phyloP scores from a whole-genome alignment of 2,113 vertebrate species.

The Onychostruthus taczanowskii region DNA sequence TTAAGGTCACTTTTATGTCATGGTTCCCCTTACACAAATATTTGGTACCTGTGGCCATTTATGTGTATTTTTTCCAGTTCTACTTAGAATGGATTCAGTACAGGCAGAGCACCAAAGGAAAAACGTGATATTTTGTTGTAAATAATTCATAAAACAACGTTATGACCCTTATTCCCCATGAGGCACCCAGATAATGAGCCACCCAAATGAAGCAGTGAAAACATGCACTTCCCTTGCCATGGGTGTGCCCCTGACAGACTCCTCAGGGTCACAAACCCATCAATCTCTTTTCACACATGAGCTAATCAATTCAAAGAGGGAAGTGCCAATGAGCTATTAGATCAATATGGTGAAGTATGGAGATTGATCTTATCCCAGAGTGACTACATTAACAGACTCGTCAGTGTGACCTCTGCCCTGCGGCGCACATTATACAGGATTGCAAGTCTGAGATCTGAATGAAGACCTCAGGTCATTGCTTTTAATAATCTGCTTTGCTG shows the following conservation, averaged over 20 bases:
- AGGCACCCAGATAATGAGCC: not conserved
- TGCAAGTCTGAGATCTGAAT: slow-evolving; percentile 66
- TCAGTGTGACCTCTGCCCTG: slow-evolving; percentile 84
- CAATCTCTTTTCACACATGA: slow-evolving; percentile 71
- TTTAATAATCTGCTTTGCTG: slow-evolving; percentile 67
- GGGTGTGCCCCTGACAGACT: slow-evolving; percentile 25
- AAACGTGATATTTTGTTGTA: not conserved
- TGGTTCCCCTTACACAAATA: not conserved
- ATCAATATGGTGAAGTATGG: slow-evolving; percentile 86
- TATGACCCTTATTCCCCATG: not conserved
- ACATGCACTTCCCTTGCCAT: not conserved
- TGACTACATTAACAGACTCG: slow-evolving; percentile 86
- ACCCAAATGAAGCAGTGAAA: slow-evolving; percentile 1
- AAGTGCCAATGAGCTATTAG: slow-evolving; percentile 71
- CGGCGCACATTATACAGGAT: slow-evolving; percentile 73
- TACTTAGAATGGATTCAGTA: not conserved
- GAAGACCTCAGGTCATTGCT: slow-evolving; percentile 63
- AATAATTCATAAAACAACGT: slow-evolving; percentile 40
- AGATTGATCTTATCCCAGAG: slow-evolving; percentile 90
- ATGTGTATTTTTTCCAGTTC: not conserved
- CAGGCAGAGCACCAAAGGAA: not conserved
- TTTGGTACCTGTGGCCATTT: not conserved
- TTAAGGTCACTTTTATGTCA: slow-evolving; percentile 8
- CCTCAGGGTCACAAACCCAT: slow-evolving; percentile 63
- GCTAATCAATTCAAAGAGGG: slow-evolving; percentile 70